Conservation (phyloP, 2,797 vertebrate species). For the Hydrolagus colliei region DNA sequence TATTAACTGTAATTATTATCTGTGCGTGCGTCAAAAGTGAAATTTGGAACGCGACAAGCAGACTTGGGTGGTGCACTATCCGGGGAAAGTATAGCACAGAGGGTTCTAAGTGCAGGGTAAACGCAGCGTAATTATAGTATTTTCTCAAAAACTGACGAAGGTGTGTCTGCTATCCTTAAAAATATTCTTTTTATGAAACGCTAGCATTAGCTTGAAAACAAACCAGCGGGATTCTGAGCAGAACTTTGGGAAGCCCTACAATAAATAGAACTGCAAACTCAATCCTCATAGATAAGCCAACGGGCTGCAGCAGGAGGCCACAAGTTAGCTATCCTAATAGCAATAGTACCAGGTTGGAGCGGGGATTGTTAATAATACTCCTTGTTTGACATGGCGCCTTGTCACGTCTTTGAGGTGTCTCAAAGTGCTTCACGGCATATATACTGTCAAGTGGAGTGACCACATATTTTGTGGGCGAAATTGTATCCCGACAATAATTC, state of each 20-base stretch:
- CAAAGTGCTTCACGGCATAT: too few relatives aligned
- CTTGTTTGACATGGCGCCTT: too few relatives aligned
- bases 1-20: background rate
- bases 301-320: background rate
- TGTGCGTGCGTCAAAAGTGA: background rate
- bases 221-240: background rate
- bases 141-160: background rate
- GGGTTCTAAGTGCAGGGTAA: slow-evolving; percentile 18
- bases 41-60: background rate
- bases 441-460: too few relatives aligned
- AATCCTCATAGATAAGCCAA: background rate
- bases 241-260: background rate
- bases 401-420: too few relatives aligned
- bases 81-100: background rate
- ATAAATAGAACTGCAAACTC: background rate
- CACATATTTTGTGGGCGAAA: too few relatives aligned
- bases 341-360: background rate
- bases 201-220: background rate
- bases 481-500: too few relatives aligned
- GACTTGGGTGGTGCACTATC: background rate
- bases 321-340: background rate
- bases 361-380: too few relatives aligned
- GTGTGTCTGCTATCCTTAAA: slow-evolving; percentile 11
- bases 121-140: slow-evolving; percentile 9
- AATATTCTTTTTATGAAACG: background rate